Evolutionary conservation across 1,140 invertebrate genomes (phyloP), one percentile per base, ranked within the genome.

Genomic region (Neodiprion virginianus): DNA sequence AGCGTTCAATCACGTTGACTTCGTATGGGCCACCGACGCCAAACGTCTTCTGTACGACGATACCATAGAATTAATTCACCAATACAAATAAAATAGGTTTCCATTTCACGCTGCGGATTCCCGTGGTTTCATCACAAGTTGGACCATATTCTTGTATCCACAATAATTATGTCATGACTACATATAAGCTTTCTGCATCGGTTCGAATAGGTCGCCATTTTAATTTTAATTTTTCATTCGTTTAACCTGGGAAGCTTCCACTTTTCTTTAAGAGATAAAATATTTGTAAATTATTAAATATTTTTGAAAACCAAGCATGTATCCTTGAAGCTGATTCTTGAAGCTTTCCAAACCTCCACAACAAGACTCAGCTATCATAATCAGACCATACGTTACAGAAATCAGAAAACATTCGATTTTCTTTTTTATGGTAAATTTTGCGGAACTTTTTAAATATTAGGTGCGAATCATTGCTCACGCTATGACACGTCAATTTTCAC

Each of bases 1-100:
- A 40, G 73, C 79, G 0, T 88, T 87, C 69, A 84, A 79, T 77
- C 88, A 89, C 76, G 12, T 85, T 3, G 87, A 88, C 78, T 89
- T 85, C 65, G 11, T 85, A 1, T 85, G 79, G 77, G 80, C 83
- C 7, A 80, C 69, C 17, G 75, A 88, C 68, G 81, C 77, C 11
- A 85, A 85, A 74, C 49, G 67, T 47, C 71, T 85, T 67, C 40
- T 85, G 66, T 79, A 84, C 53, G 72, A 84, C 77, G 77, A 75
- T 66, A n/a, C 85, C 47, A 50, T 83, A 49, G 49, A 80, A 67
- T 8, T 84, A 53, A 49, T 82, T 10, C 21, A 69, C 11, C 14
- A 12, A 21, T 69, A n/a, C 47, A 23, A 69, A 14, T 28, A 23
- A 21, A 66, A 47, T 8, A 66, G 61, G 21, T 7, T n/a, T 14